Percentiles rank a stretch among this genome's conserved stretches.
These are phyloP conservation scores for Philonicus albiceps DNA, from an alignment of 2,888 invertebrate genomes.

Conservation along the genomic window DNA sequence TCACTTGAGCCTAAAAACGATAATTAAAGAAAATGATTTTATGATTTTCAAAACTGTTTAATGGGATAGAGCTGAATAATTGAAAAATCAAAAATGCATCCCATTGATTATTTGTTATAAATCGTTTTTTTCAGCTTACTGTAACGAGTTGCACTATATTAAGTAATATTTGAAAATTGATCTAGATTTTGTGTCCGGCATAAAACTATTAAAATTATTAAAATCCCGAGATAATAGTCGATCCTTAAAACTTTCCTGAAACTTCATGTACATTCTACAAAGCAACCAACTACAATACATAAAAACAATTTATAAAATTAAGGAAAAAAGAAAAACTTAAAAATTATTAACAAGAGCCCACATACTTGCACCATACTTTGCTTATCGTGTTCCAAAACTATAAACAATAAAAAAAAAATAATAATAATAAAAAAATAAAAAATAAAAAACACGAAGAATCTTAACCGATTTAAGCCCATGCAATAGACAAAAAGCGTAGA, in stretches of 20 bases:
- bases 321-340: slow-evolving; percentile 8
- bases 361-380: slow-evolving; percentile 31
- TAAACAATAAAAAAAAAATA: slow-evolving; percentile 24
- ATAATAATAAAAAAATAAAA: too few relatives aligned
- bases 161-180: background rate
- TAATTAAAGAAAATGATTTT: background rate
- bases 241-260: slow-evolving; percentile 30
- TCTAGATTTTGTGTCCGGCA: background rate
- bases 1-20: background rate
- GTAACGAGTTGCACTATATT: background rate
- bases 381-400: slow-evolving; percentile 37
- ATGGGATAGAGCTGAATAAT: background rate
- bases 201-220: background rate
- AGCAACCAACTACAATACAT: slow-evolving; percentile 34
- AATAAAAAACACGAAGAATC: background rate
- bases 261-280: slow-evolving; percentile 32
- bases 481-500: slow-evolving; percentile 21
- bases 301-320: slow-evolving; percentile 9
- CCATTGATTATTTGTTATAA: background rate
- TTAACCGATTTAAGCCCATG: slow-evolving; percentile 25
- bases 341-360: slow-evolving; percentile 21
- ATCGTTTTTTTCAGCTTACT: background rate
- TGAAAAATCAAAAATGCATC: background rate
- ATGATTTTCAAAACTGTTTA: too few relatives aligned
- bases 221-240: background rate